These are phyloP conservation scores for Pharmacophagus antenor DNA, from an alignment of 2,888 invertebrate species.

Conservation along the genomic window DNA sequence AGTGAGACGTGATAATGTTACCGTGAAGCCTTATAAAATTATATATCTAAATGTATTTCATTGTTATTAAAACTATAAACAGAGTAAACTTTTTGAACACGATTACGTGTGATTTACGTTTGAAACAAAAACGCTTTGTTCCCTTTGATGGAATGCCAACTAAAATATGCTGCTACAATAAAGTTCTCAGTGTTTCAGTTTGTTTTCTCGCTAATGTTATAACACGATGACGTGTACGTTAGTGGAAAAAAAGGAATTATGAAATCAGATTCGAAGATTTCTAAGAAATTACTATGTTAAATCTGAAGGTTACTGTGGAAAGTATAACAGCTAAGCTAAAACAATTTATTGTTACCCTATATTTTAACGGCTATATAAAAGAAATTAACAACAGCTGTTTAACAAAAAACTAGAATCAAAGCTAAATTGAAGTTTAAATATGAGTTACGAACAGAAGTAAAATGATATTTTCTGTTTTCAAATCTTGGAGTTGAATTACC, in stretches of 20 bases:
- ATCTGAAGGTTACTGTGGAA: no score
- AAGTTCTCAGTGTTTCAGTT: constrained; percentile 12
- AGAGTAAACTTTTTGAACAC: constrained; percentile 15
- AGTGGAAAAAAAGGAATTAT: background rate
- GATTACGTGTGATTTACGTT: constrained; percentile 11
- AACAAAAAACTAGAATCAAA: no score
- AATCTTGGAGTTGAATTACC: no score
- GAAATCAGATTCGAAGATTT: background rate
- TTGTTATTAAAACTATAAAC: constrained; percentile 12
- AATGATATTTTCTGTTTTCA: no score
- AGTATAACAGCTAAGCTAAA: no score
- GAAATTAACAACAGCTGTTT: no score
- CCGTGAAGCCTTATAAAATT: background rate
- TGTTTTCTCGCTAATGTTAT: constrained; percentile 4
- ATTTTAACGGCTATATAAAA: no score
- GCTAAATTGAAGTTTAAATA: no score
- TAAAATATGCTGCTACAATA: constrained; percentile 7
- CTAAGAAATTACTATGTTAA: background rate
- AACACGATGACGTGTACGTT: background rate
- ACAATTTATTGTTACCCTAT: no score
- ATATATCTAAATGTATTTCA: background rate
- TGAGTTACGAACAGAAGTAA: no score
- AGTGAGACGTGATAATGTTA: constrained; percentile 3
- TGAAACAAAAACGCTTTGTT: constrained; percentile 10
- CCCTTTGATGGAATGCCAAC: constrained; percentile 25